Conservation (phyloP, 1,140 invertebrate species). For the Tetramorium alpestre region DNA sequence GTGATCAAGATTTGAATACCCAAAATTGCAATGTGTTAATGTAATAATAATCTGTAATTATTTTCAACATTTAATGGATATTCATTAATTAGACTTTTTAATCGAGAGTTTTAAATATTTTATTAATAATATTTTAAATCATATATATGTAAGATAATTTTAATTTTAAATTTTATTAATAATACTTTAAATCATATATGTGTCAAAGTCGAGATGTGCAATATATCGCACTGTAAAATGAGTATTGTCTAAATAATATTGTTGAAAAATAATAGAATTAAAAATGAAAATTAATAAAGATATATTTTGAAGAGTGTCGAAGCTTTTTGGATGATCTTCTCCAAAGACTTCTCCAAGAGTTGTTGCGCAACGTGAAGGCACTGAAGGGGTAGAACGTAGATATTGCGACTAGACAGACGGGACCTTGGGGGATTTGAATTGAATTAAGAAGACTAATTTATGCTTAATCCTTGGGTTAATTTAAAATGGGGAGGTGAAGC, state of each 20-base stretch:
- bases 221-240: not conserved
- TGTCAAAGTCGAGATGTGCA: not conserved
- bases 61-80: not conserved
- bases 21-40: not conserved
- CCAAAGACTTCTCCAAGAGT: constrained; percentile 19
- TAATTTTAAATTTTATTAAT: not conserved
- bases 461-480: constrained; percentile 73
- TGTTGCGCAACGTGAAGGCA: not conserved
- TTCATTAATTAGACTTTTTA: not conserved
- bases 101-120: constrained; percentile 14
- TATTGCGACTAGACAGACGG: constrained; percentile 48
- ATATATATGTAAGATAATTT: too few species aligned
- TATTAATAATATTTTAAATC: constrained; percentile 1
- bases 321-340: constrained; percentile 13
- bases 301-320: not conserved
- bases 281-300: constrained; percentile 17
- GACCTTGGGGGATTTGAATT: constrained; percentile 70
- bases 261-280: not conserved
- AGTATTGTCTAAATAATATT: not conserved
- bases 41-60: not conserved
- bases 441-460: constrained; percentile 76
- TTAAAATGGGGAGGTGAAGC: constrained; percentile 68
- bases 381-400: constrained; percentile 34
- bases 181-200: not conserved
- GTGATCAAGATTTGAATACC: not conserved